Conservation (phyloP, 1,140 invertebrate species). For the Chymomyza costata region DNA sequence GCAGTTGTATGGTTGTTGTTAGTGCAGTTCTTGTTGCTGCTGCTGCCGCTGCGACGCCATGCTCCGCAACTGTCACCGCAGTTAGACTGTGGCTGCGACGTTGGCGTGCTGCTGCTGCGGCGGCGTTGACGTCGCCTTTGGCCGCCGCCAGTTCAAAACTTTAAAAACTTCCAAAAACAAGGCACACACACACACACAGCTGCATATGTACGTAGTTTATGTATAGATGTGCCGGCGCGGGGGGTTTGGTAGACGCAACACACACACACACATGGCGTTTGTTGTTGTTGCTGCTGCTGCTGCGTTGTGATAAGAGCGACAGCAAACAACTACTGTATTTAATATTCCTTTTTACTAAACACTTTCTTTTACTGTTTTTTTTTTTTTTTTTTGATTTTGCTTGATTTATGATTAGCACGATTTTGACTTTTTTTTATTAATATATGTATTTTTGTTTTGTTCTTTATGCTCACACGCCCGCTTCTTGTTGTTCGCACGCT, state of each 20-base stretch:
- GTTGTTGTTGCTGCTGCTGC: conserved; percentile 51
- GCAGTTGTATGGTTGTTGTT: conserved; percentile 23
- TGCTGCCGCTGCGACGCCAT: conserved; percentile 26
- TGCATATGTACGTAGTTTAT: background rate
- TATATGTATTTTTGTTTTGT: conserved; percentile 19
- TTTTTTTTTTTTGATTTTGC: too few species aligned
- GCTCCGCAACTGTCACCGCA: conserved; percentile 28
- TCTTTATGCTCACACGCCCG: too few species aligned
- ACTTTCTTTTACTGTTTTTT: too few species aligned
- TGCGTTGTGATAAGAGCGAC: conserved; percentile 57
- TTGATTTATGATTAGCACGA: too few species aligned
- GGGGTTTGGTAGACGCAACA: too few species aligned
- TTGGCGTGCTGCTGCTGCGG: conserved; percentile 33
- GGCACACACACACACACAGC: conserved; percentile 35
- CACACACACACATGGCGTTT: conserved; percentile 53
- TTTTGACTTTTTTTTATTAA: too few species aligned
- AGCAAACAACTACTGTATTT: too few species aligned
- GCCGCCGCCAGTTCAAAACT: conserved; percentile 60
- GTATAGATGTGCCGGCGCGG: too few species aligned
- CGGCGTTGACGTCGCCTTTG: conserved; percentile 62
- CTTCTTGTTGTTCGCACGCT: background rate
- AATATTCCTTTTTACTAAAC: too few species aligned
- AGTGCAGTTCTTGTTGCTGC: conserved; percentile 12
- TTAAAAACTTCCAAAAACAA: conserved; percentile 14
- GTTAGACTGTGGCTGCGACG: conserved; percentile 21